Base-by-base conservation (phyloP, 1,140 invertebrate species). In the Lordiphosa stackelbergi region DNA sequence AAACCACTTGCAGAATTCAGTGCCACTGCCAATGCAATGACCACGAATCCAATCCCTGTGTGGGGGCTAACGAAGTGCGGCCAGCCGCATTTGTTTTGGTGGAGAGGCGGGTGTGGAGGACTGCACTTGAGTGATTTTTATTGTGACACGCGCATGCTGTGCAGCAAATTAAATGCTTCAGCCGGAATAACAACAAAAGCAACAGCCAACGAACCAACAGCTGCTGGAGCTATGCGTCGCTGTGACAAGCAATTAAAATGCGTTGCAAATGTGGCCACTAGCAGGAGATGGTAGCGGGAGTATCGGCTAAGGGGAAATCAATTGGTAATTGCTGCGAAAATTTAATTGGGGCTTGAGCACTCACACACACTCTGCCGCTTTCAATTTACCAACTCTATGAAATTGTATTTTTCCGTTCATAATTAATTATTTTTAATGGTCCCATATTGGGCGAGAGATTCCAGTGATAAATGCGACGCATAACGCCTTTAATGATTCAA, bases 101-200 rank as follows among this genome's bases (percentile, higher is more conserved):
- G 19, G 19, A 19, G 19, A 19, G 34, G 55, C 38, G 7, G 16
- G 45, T 37, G 61, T 55, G 60, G 53, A 42, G 48, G 45, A 74
- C 52, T 74, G 74, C 74, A 81, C 70, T 79, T 70, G 75, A 81
- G 38, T 81, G 74, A 81, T 79, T 79, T 78, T 78, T 79, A 79
- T 79, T 81, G 74, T 79, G 74, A 79, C 74, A 79, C 64, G 71
- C 66, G 61, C 75, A 68, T 49, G 75, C 71, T 79, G 75, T 66
- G 60, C 75, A 55, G 70, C 66, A 79, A 81, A 78, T 81, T 70
- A 81, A 78, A 74, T 74, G 66, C 66, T 54, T 31, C 46, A 43
- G 48, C 75, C 71, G 53, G 66, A 81, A 60, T 54, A 79, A 51
- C 66, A 73, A 41, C 54, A 60, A 65, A 49, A 66, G 57, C 51